Percentiles rank a stretch among this genome's conserved stretches.
Evolutionary conservation across 2,888 invertebrate species (phyloP).

Genomic region (Cephus pygmeus): DNA sequence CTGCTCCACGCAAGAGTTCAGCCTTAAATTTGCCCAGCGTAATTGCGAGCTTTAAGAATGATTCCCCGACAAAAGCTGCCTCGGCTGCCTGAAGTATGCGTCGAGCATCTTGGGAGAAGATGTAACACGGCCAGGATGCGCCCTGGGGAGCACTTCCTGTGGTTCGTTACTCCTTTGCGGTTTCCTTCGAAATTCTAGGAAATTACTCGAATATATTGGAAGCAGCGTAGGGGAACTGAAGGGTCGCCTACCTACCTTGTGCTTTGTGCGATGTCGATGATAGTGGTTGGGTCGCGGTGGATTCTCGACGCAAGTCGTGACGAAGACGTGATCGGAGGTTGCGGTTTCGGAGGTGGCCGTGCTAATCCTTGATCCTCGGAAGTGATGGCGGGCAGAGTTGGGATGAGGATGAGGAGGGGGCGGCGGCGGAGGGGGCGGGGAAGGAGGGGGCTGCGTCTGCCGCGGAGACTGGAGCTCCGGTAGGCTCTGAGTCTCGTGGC

Average conservation of each 20-base stretch:
- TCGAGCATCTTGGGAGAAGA: too few relatives aligned
- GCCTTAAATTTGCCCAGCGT: too few relatives aligned
- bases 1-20: too few relatives aligned
- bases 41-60: too few relatives aligned
- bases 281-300: constrained; percentile 51
- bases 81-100: too few relatives aligned
- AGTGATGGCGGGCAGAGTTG: background rate
- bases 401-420: constrained; percentile 25
- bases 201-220: too few relatives aligned
- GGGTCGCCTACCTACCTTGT: constrained; percentile 47
- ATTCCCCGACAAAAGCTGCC: too few relatives aligned
- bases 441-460: constrained; percentile 22
- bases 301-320: constrained; percentile 50
- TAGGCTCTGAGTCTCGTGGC: constrained; percentile 49
- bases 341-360: constrained; percentile 34
- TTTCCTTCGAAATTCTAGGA: too few relatives aligned
- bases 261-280: constrained; percentile 58
- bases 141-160: too few relatives aligned
- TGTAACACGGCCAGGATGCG: too few relatives aligned
- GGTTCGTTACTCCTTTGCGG: too few relatives aligned
- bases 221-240: too few relatives aligned
- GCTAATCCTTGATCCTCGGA: constrained; percentile 27
- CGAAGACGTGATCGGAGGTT: constrained; percentile 53
- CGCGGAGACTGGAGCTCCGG: constrained; percentile 30
- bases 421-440: constrained; percentile 21